Evolutionary conservation across 1,140 invertebrate genomes (phyloP).

Genomic region (Coenobita brevimanus): DNA sequence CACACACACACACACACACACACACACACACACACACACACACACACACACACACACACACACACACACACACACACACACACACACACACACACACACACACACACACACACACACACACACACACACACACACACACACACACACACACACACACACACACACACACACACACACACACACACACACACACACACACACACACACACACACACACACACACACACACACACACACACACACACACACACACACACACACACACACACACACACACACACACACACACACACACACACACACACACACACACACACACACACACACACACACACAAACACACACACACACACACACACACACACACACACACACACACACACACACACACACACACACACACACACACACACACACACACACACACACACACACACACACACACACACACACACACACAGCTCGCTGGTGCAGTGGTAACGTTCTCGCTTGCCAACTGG

Average conservation of each 20-base stretch:
- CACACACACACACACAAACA: neutral
- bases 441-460: too few species aligned
- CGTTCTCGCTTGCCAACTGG: too few species aligned
- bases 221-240: neutral
- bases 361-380: conserved; percentile 9
- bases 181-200: neutral
- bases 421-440: too few species aligned
- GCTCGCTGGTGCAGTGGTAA: too few species aligned
- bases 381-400: conserved; percentile 17
- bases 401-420: conserved; percentile 9
- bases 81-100: neutral
- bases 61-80: too few species aligned
- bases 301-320: neutral
- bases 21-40: too few species aligned
- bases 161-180: neutral
- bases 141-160: neutral
- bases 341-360: conserved; percentile 8
- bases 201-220: conserved; percentile 1
- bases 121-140: neutral
- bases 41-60: too few species aligned
- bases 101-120: neutral
- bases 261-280: conserved; percentile 19
- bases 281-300: neutral
- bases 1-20: too few species aligned
- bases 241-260: neutral